These are phyloP conservation scores for Philypnodon macrostomus DNA, from an alignment of 2,797 vertebrate genomes.

Conservation along the genomic window DNA sequence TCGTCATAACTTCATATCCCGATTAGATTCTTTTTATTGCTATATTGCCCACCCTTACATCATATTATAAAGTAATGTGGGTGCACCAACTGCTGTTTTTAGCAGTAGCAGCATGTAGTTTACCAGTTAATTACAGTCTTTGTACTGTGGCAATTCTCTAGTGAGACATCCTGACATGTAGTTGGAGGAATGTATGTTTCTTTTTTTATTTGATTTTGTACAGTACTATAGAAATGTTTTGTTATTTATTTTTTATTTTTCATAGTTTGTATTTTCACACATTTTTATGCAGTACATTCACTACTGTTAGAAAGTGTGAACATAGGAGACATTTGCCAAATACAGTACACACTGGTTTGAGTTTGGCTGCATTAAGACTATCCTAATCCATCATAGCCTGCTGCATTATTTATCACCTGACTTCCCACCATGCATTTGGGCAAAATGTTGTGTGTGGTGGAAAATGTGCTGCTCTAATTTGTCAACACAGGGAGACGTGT, in stretches of 20 bases:
- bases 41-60: too few species aligned
- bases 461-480: slow-evolving; percentile 26
- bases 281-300: background rate
- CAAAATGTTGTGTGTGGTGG: slow-evolving; percentile 28
- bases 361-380: slow-evolving; percentile 62
- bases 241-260: background rate
- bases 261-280: background rate
- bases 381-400: slow-evolving; percentile 51
- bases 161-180: background rate
- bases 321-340: slow-evolving; percentile 6
- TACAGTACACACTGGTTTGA: slow-evolving; percentile 14
- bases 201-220: too few species aligned
- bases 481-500: slow-evolving; percentile 12
- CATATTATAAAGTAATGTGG: too few species aligned
- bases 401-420: slow-evolving; percentile 67
- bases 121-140: background rate
- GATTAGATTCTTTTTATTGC: too few species aligned
- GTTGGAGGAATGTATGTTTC: background rate
- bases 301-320: background rate
- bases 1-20: too few species aligned
- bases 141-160: background rate
- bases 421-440: slow-evolving; percentile 45
- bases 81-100: background rate
- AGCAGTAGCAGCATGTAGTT: background rate
- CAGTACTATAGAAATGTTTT: background rate